Percentiles rank a stretch among this genome's conserved stretches.
Evolutionary conservation across 2,113 vertebrate genomes (phyloP).

Genomic region (Neogobius melanostomus): DNA sequence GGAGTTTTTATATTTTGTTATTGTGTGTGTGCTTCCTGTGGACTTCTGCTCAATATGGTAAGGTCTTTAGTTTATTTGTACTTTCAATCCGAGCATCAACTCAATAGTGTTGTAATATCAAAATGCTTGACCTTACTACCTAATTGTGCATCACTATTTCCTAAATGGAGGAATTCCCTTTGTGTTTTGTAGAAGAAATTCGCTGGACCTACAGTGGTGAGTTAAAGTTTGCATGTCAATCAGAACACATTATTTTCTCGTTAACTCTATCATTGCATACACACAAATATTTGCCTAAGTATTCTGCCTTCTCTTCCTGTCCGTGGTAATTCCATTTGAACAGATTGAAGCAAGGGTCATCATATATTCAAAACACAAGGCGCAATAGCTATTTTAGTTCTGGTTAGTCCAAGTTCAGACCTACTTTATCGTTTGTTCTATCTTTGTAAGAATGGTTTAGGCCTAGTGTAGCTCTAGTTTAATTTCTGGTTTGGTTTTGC

Average conservation of each 20-base stretch:
- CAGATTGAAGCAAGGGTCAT: slow-evolving; percentile 50
- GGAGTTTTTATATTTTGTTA: slow-evolving; percentile 54
- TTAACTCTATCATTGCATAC: neutral
- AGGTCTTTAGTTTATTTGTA: slow-evolving; percentile 45
- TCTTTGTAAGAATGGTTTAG: neutral
- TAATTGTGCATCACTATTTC: neutral
- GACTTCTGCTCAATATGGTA: slow-evolving; percentile 59
- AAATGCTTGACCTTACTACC: neutral
- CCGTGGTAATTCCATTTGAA: slow-evolving; percentile 65
- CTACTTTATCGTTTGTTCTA: no score
- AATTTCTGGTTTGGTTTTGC: neutral
- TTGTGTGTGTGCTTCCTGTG: slow-evolving; percentile 45
- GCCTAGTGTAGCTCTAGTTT: neutral
- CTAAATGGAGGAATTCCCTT: neutral
- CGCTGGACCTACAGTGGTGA: slow-evolving; percentile 74
- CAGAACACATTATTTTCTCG: neutral
- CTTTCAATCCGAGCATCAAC: neutral
- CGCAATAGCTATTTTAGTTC: neutral
- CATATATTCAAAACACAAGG: no score
- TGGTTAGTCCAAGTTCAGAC: neutral
- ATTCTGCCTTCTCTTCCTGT: slow-evolving; percentile 31
- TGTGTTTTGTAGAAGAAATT: slow-evolving; percentile 60
- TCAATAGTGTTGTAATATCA: neutral
- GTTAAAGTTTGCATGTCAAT: slow-evolving; percentile 19
- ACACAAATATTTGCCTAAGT: slow-evolving; percentile 15